Evolutionary conservation across 2,797 vertebrate species (phyloP), one percentile per base, ranked within the genome.

Genomic region (Hydrophis major): DNA sequence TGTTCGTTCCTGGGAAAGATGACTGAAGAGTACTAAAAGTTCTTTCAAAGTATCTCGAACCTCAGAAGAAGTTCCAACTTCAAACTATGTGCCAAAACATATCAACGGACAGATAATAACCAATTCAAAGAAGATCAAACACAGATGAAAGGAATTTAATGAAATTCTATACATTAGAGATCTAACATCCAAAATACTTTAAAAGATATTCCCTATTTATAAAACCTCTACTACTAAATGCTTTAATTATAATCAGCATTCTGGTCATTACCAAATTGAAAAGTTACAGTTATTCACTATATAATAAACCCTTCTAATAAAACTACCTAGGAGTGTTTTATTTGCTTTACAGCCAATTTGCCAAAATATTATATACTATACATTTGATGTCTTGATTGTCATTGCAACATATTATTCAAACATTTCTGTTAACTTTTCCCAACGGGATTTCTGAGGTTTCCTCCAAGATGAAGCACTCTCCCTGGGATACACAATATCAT

Each of bases 241-340:
- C 37, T 83, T 22, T 25, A 47, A 83, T 47, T 83, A 83, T 83
- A 83, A 83, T 83, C 74, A 83, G 20, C 74, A 42, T 11, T 83
- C 74, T 47, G 74, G 74, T 83, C 74, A 83, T 83, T 83, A 47
- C 20, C 20, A 83, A 83, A 22, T 47, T 83, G 37, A 83, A 83
- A 83, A 83, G 74, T 42, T 83, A 83, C 1, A 0, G 16, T 60
- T 92, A 66, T 25, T 78, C 94, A 25, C n/a, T 78, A 27, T 69
- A 92, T 60, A 11, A 89, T 12, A 50, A 94, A 92, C n/a, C 25
- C 89, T 93, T 93, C 63, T 86, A 90, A 78, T 69, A 91, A 93
- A 91, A 55, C 28, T 90, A 74, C 91, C 50, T 32, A 92, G 60
- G 1, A 6, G 28, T 74, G 18, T 5, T 42, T 27, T 37, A 55